Percentiles rank a stretch among this genome's conserved stretches.
Conservation (phyloP, 2,797 vertebrate genomes). For the Characodon lateralis region DNA sequence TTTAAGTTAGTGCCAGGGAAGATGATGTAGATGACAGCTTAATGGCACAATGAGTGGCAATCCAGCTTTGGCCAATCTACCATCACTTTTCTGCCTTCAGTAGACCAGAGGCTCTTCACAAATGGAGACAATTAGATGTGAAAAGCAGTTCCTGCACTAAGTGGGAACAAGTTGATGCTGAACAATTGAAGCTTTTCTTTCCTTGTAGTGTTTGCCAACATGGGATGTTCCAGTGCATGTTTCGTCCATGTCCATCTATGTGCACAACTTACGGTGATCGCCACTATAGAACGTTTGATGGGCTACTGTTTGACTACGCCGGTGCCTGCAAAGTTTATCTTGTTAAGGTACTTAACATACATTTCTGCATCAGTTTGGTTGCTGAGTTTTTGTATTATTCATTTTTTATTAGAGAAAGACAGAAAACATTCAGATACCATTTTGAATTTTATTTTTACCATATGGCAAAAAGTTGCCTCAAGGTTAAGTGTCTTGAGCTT, state of each 20-base stretch:
- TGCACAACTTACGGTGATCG: constrained; percentile 93
- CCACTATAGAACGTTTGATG: constrained; percentile 94
- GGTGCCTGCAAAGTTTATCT: constrained; percentile 92
- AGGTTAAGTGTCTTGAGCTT: no score
- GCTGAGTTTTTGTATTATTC: no score
- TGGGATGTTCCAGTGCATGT: constrained; percentile 89
- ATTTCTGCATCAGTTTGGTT: neutral
- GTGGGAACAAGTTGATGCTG: constrained; percentile 64
- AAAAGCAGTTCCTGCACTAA: constrained; percentile 49
- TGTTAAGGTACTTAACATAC: constrained; percentile 83
- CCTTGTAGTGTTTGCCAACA: constrained; percentile 90
- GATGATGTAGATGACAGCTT: constrained; percentile 72
- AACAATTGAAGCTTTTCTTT: constrained; percentile 54
- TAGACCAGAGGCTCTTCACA: constrained; percentile 53
- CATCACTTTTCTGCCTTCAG: constrained; percentile 44
- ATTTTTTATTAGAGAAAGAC: no score
- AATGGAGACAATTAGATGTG: constrained; percentile 48
- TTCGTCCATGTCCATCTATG: constrained; percentile 91
- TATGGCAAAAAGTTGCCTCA: no score
- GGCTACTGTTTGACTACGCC: constrained; percentile 91
- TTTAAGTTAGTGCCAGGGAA: constrained; percentile 45
- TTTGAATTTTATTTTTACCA: no score
- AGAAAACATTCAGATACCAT: no score
- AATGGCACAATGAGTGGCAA: constrained; percentile 59
- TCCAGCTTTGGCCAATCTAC: constrained; percentile 62